Base-by-base conservation (phyloP, 2,888 invertebrate genomes). In the Cactoblastis cactorum region DNA sequence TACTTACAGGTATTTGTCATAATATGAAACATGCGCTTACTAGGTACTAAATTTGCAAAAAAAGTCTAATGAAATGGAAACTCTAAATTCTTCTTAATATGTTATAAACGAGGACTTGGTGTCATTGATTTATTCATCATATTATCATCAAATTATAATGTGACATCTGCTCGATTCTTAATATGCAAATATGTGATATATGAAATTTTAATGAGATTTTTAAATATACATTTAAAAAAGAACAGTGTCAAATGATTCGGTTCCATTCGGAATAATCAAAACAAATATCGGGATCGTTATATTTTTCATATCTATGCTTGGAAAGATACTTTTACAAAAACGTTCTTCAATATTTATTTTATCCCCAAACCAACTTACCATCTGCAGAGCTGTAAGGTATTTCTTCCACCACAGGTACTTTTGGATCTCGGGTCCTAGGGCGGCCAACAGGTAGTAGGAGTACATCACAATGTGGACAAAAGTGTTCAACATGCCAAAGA, bases 401-500 rank as follows among this genome's bases (percentile, higher is more conserved):
- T 95, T 96, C 91, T 98, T 98, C 97, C 98, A 98, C 97, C 97
- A 98, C 50, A 98, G 91, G 79, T 94, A 98, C 69, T 94, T 94
- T 79, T 96, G 96, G 55, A 96, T 92, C 54, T 91, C 91, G 0
- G 97, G 97, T 17, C 98, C 98, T 59, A 98, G 90, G 0, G 97
- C 98, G 0, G 98, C 95, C 65, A 98, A 82, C 75, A 98, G 83
- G 69, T 97, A 97, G 81, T 98, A 98, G 0, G 94, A 92, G 86
- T 98, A 98, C 98, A 98, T 98, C 52, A 98, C 88, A 61, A 98
- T 95, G 83, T 98, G 98, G 2, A 98, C 97, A 76, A 97, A 97
- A 0, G 97, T 96, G 86, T 98, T 98, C 55, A 98, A 87, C 82
- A 97, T 92, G 1, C 97, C 96, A 77, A 98, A 98, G 92, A 98